phyloP scores from a whole-genome alignment of 2,113 vertebrate genomes.

The Zootoca vivipara region DNA sequence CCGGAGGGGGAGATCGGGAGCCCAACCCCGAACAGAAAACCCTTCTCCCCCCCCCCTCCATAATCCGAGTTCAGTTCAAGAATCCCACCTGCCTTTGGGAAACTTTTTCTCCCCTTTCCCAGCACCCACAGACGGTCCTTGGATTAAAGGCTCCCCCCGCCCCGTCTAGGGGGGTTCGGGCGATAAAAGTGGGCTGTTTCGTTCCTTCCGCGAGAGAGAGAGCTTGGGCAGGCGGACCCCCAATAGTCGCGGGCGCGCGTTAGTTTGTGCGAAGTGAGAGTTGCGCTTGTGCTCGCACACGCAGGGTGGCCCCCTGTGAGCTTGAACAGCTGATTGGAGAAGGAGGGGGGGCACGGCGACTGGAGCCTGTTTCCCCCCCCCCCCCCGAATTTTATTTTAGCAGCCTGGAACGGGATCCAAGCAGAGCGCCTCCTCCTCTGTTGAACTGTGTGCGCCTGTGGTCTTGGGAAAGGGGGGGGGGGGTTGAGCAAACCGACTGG shows the following conservation, averaged over 20 bases:
- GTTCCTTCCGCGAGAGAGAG: too few species aligned
- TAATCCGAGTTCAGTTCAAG: not conserved
- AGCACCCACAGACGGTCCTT: too few species aligned
- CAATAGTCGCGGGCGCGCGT: too few species aligned
- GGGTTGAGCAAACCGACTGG: constrained; percentile 1
- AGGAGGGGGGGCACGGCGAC: not conserved
- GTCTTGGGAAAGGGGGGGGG: constrained; percentile 69
- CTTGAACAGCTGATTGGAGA: not conserved
- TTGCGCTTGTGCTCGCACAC: not conserved
- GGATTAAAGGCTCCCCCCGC: too few species aligned
- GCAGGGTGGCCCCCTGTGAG: constrained; percentile 17
- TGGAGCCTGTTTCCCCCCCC: too few species aligned
- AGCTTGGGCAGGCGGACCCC: too few species aligned
- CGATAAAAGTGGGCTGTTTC: too few species aligned
- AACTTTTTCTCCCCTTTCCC: too few species aligned
- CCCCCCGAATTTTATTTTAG: not conserved
- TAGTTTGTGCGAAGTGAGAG: not conserved
- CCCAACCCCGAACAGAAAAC: not conserved
- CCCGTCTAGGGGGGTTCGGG: too few species aligned
- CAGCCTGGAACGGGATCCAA: not conserved
- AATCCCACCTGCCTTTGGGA: not conserved
- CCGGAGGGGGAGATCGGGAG: not conserved
- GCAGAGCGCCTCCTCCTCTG: not conserved
- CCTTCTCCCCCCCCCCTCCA: not conserved
- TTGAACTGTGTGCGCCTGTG: constrained; percentile 66